Evolutionary conservation across 1,140 invertebrate species (phyloP).

Genomic region (Amphibalanus amphitrite): DNA sequence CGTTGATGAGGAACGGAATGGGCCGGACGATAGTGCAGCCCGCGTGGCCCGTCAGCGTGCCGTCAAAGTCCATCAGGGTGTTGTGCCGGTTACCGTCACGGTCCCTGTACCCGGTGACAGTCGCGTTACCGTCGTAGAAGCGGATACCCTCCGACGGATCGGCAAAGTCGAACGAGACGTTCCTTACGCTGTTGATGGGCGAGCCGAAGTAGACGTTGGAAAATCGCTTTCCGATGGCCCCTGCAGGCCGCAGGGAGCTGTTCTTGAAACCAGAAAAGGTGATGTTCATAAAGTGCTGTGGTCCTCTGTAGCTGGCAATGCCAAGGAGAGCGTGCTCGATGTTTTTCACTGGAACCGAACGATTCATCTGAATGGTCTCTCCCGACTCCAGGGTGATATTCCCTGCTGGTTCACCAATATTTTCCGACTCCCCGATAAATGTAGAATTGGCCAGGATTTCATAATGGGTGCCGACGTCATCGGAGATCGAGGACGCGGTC

Average conservation of each 20-base stretch:
- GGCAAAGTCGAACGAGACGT: background rate
- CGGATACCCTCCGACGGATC: background rate
- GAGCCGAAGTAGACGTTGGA: background rate
- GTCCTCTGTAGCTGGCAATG: background rate
- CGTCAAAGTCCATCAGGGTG: background rate
- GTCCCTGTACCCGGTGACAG: background rate
- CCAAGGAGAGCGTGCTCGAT: background rate
- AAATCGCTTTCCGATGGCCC: background rate
- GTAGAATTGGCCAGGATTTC: background rate
- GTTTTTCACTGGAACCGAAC: background rate
- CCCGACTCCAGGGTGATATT: background rate
- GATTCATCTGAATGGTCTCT: background rate
- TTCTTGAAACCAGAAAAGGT: background rate
- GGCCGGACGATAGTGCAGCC: background rate
- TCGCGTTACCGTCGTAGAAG: background rate
- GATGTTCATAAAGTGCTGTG: background rate
- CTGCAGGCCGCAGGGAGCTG: background rate
- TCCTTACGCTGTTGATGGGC: background rate
- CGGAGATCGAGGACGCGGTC: background rate
- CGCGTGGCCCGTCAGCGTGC: background rate
- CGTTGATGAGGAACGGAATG: background rate
- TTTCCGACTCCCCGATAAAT: background rate
- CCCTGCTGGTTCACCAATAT: background rate
- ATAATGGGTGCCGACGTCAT: no score
- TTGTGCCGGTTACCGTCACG: background rate